Conservation (phyloP, 2,888 invertebrate species). For the Dastarcus helophoroides region DNA sequence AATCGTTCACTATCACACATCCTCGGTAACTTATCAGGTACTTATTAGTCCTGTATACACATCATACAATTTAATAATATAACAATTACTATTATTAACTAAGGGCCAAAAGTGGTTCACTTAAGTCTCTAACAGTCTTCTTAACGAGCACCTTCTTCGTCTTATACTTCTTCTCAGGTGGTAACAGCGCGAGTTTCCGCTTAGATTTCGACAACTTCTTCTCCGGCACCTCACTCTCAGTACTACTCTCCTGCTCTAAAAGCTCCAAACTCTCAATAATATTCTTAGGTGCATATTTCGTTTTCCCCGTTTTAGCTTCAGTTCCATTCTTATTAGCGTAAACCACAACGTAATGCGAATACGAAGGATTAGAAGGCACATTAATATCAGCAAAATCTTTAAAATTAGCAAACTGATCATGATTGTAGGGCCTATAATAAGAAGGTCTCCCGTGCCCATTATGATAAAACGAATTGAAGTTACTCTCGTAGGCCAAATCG, state of each 20-base stretch:
- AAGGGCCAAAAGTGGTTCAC: constrained; percentile 55
- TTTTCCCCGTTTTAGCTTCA: constrained; percentile 26
- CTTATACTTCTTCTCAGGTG: constrained; percentile 42
- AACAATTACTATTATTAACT: no score
- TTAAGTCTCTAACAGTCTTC: constrained; percentile 39
- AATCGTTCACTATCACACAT: no score
- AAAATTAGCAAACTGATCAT: constrained; percentile 82
- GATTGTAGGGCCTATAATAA: constrained; percentile 56
- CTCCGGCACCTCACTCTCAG: constrained; percentile 21
- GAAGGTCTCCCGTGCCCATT: constrained; percentile 64
- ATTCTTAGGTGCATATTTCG: constrained; percentile 56
- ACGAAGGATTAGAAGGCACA: constrained; percentile 67
- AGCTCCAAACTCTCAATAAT: constrained; percentile 70
- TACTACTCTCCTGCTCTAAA: constrained; percentile 40
- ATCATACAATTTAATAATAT: no score
- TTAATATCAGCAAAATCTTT: constrained; percentile 85
- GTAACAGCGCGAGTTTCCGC: constrained; percentile 48
- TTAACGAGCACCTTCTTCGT: constrained; percentile 33
- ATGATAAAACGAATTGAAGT: constrained; percentile 49
- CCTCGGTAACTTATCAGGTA: no score
- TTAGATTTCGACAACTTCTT: constrained; percentile 50
- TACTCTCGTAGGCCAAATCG: constrained; percentile 43
- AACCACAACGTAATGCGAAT: constrained; percentile 72
- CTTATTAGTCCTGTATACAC: no score
- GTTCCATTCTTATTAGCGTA: constrained; percentile 73